Evolutionary conservation across 2,797 vertebrate species (phyloP), one percentile per base, ranked within the genome.

Genomic region (Anabacerthia variegaticeps): DNA sequence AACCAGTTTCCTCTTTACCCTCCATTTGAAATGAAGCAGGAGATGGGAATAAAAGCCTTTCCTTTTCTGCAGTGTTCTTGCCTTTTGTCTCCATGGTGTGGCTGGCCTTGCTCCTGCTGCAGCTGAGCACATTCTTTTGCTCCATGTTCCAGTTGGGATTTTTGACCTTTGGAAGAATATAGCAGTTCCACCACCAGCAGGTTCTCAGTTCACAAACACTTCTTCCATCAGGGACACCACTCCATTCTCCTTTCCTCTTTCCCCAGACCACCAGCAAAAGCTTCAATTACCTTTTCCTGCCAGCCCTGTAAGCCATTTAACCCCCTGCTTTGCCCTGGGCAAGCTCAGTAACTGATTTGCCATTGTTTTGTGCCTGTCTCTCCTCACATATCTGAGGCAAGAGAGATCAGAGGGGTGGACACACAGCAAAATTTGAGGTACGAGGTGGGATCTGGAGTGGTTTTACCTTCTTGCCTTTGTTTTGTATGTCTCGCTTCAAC

Each of bases 131-230:
- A 58, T 55, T 49, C 73, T 65, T 89, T 32, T 72, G 65, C 87
- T 80, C 41, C 8, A 1, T 12, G 9, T 54, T 90, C 49, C 58
- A 56, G 68, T 10, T 77, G 76, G 76, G 55, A 83, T 83, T 89
- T 85, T 39, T 85, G 88, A 80, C 88, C 79, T 86, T 58, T 81
- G 59, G 67, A 94, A 85, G 84, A 91, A 88, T 90, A 81, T 2
- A 73, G 55, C 54, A 81, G 79, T 30, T 85, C 78, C 69, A 90
- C 79, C 88, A 86, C 7, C 59, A 69, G 76, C 77, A 90, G 73
- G 48, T 77, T 86, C 90, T 92, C 58, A 71, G 54, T 80, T 95
- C 93, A 92, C 80, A 93, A 26, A 77, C 48, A 61, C 62, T 49
- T 49, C 69, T 84, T 72, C 84, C 36, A 23, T 49, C 48, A 52